Base-by-base conservation (phyloP, 2,797 vertebrate genomes). In the Echiichthys vipera region DNA sequence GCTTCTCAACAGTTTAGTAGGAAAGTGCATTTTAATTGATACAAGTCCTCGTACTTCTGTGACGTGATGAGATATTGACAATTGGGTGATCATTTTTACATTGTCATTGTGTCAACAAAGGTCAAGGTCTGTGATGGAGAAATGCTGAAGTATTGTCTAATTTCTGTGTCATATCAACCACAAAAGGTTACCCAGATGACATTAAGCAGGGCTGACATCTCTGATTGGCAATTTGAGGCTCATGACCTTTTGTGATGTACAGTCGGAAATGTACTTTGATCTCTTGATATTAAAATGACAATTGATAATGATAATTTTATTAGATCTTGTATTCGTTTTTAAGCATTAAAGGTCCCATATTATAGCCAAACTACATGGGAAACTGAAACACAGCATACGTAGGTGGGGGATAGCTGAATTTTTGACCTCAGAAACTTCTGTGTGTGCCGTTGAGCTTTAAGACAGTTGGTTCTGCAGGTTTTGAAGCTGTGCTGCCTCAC, bases 141-240 rank as follows among this genome's bases (percentile, higher is more conserved):
- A 80, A 89, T 42, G 81, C 66, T 83, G 72, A 65, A 84, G 71
- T 84, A 85, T 88, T 84, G 81, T 87, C 74, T 78, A 46, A 75
- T 89, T 86, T 80, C 81, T 85, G 80, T 84, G 84, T 81, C 78
- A 77, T 84, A 85, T 93, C 89, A 80, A 86, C 71, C 80, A 85
- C 86, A 86, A 94, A 95, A 95, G 94, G 94, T 95, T 90, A 94
- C 78, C 29, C 66, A 68, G 94, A 95, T 95, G 93, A 93, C 94
- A 95, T 95, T 94, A 94, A 89, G 75, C 84, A 14, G 51, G 73
- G 84, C 78, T 81, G 93, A 88, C 90, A 72, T 85, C 75, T 90
- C 65, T 93, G 94, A 95, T 80, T 92, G 93, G 88, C 92, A 94
- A 65, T 62, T 78, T 80, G 85, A 91, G 76, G 80, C 84, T 86